Conservation (phyloP, 2,113 vertebrate genomes). For the Erythrocercus mccallii region DNA sequence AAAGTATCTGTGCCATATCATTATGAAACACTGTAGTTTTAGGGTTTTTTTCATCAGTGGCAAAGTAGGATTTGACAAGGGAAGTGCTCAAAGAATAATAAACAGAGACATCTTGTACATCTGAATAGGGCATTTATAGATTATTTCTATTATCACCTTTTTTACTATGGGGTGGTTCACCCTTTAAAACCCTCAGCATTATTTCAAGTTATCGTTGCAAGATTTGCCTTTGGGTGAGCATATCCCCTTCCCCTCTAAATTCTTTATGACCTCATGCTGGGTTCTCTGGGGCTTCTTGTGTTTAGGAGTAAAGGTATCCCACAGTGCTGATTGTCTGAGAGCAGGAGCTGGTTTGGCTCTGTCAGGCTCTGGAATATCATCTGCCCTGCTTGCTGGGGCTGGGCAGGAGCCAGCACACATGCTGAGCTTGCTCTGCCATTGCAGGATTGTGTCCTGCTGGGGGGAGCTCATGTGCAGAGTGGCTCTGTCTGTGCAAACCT, state of each 20-base stretch:
- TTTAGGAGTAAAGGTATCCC: not conserved
- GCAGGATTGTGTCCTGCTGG: not conserved
- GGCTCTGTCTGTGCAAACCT: not conserved
- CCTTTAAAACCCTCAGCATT: not conserved
- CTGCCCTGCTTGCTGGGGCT: not conserved
- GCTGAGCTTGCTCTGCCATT: not conserved
- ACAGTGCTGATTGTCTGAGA: not conserved
- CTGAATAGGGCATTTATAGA: not conserved
- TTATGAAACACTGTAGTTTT: not conserved
- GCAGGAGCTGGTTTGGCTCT: not conserved
- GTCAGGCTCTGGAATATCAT: not conserved
- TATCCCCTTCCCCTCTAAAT: not conserved
- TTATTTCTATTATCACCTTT: not conserved
- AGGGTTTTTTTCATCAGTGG: constrained; percentile 20
- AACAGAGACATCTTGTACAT: not conserved
- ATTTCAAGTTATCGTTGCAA: not conserved
- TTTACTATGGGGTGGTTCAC: not conserved
- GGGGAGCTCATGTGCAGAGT: not conserved
- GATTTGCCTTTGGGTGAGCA: not conserved
- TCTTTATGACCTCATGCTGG: not conserved
- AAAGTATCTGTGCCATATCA: constrained; percentile 25
- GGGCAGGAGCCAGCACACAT: not conserved
- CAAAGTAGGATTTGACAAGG: constrained; percentile 16
- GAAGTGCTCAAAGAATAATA: not conserved
- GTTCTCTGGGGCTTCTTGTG: not conserved